Evolutionary conservation across 23 tunicate genomes (phyloP), one percentile per base, ranked within the genome.

Genomic region (Trididemnum miniatum): DNA sequence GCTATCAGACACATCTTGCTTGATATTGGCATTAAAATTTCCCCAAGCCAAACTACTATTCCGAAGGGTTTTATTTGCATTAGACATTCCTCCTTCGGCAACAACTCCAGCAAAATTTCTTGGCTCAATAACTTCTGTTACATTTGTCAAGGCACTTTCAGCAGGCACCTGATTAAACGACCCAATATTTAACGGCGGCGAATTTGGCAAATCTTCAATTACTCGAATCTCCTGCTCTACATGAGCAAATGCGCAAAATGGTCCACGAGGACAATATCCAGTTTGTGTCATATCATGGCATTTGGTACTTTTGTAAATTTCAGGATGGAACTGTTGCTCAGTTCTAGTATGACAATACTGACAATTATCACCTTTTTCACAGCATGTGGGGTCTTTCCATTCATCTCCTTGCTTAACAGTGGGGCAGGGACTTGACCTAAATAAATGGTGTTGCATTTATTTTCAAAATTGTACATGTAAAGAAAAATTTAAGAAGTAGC

Each of bases 161-260:
- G 66, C 28, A 32, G 67, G 7, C 2, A 30, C 5, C 32, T 77
- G 82, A 25, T 77, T 77, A 29, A 77, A 77, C 20, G 82, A 77
- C 1, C 82, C 67, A 32, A 54, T 51, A 77, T 25, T 2, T 39
- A 39, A 9, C 1, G 31, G 1, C 1, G 66, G 66, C 2, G 66
- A 52, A 31, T 20, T 12, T 52, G 82, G 67, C 23, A 33, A 20
- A 59, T 88, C 98, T 76, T 93, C 98, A 1, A 88, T 52, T 3
- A 93, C 80, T 23, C 98, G 62, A 20, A 93, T 93, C 39, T 93
- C 98, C 33, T 91, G 95, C 51, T 96, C 98, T 3, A 96, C 99
- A 71, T 96, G 99, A 22, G 99, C 99, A 81, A 96, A 96, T 0
- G 99, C 99, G 77, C 99, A 96, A 78, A 96, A 96, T 20, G 99